Evolutionary conservation across 2,888 invertebrate genomes (phyloP).

Genomic region (Nemurella pictetii): DNA sequence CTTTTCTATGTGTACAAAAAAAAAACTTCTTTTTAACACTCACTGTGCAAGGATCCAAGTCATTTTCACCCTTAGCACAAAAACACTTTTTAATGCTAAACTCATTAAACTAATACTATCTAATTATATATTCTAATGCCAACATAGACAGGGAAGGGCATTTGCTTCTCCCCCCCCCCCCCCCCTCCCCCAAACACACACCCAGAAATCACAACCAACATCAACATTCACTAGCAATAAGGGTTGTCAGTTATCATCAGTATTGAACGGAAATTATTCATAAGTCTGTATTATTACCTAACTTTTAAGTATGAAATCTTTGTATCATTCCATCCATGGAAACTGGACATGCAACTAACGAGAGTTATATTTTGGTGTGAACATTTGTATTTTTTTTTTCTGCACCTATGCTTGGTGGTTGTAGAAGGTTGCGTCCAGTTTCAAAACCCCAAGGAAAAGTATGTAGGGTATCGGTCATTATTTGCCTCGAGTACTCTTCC

Average conservation of each 20-base stretch:
- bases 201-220: slow-evolving; percentile 21
- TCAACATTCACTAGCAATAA: slow-evolving; percentile 57
- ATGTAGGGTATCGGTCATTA: slow-evolving; percentile 4
- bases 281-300: slow-evolving; percentile 38
- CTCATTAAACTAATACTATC: background rate
- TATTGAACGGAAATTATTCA: slow-evolving; percentile 48
- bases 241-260: slow-evolving; percentile 55
- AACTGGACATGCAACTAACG: slow-evolving; percentile 19
- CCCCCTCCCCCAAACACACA: slow-evolving; percentile 32
- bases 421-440: slow-evolving; percentile 3
- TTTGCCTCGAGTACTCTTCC: slow-evolving; percentile 7
- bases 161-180: background rate
- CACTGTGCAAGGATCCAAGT: slow-evolving; percentile 26
- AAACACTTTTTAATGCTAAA: background rate
- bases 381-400: background rate
- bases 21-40: slow-evolving; percentile 26
- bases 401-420: background rate
- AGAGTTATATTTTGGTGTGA: slow-evolving; percentile 12
- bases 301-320: slow-evolving; percentile 37
- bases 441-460: slow-evolving; percentile 20
- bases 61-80: slow-evolving; percentile 28
- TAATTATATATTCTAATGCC: background rate
- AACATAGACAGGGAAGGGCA: slow-evolving; percentile 2
- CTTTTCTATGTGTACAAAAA: slow-evolving; percentile 54
- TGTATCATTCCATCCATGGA: slow-evolving; percentile 45